Base-by-base conservation (phyloP, 1,140 invertebrate species). In the Eurytemora carolleeae region DNA sequence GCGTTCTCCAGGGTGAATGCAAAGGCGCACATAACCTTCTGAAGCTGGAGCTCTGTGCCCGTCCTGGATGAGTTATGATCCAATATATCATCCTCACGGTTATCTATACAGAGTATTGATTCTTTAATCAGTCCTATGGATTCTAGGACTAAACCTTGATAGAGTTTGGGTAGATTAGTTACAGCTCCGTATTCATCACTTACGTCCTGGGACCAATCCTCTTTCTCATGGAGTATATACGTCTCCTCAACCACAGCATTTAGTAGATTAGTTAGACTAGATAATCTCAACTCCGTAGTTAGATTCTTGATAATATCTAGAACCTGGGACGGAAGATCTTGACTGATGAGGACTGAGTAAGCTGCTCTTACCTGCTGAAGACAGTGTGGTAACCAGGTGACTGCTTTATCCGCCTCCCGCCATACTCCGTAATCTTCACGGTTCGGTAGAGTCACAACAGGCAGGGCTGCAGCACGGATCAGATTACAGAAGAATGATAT, bases 121-220 rank as follows among this genome's bases (percentile, higher is more conserved):
- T 92, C 87, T 69, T 89, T 82, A 23, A 91, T 82, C 31, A 87
- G 78, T 64, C 86, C 85, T 2, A 92, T 74, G 1, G 86, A 82
- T 66, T 93, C 87, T 66, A 81, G 78, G 2, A 95, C 76, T 67
- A 86, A 80, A 63, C 82, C 78, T 71, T 94, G 86, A 70, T 92
- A 84, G 16, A 86, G 70, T 15, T 81, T 77, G n/a, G 91, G 91
- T 82, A 92, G 74, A 70, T 85, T 80, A 12, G 88, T 91, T 31
- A 87, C 82, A 24, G 84, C 84, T 21, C 84, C 85, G 69, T 82
- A 79, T 66, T 83, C 79, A 65, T 85, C 83, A 68, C 82, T 81
- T 63, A 87, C 84, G 65, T 89, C 83, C 58, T 92, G 80, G 66
- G 81, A 78, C 91, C 92, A 97, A 0, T 79, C 85, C 74, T 97